A percentile compares a stretch with the other conserved stretches of the same genome.
Conservation (phyloP, 1,140 invertebrate genomes). For the Latrodectus geometricus region DNA sequence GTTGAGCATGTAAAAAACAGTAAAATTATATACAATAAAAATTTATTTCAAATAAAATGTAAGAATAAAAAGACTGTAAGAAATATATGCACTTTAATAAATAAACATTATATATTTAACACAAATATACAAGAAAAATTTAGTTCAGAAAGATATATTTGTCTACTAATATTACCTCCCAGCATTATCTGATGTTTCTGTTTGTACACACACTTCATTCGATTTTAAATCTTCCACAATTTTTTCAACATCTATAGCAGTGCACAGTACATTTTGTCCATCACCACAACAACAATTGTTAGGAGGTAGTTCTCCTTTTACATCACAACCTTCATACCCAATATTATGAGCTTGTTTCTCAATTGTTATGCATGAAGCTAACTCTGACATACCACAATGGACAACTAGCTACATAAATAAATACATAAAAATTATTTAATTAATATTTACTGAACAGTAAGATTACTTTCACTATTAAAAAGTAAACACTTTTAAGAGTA, state of each 20-base stretch:
- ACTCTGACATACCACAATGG: constrained; percentile 60
- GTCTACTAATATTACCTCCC: constrained; percentile 25
- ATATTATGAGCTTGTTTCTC: constrained; percentile 42
- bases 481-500: too few species aligned
- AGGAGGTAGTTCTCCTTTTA: constrained; percentile 20
- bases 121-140: too few species aligned
- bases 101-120: too few species aligned
- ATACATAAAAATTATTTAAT: too few species aligned
- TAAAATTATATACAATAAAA: too few species aligned
- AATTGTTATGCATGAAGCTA: constrained; percentile 27
- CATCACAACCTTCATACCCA: constrained; percentile 31
- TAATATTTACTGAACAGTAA: too few species aligned
- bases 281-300: constrained; percentile 13
- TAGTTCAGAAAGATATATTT: too few species aligned
- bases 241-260: constrained; percentile 47
- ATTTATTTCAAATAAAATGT: too few species aligned
- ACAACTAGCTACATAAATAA: constrained; percentile 56
- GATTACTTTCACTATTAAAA: too few species aligned
- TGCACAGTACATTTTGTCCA: constrained; percentile 31
- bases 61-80: too few species aligned
- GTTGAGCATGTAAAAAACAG: too few species aligned
- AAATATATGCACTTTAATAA: too few species aligned
- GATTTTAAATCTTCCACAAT: constrained; percentile 27
- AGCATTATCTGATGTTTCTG: constrained; percentile 55
- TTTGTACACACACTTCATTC: constrained; percentile 13